Evolutionary conservation across 2,113 vertebrate genomes (phyloP).

Genomic region (Scatophagus argus): DNA sequence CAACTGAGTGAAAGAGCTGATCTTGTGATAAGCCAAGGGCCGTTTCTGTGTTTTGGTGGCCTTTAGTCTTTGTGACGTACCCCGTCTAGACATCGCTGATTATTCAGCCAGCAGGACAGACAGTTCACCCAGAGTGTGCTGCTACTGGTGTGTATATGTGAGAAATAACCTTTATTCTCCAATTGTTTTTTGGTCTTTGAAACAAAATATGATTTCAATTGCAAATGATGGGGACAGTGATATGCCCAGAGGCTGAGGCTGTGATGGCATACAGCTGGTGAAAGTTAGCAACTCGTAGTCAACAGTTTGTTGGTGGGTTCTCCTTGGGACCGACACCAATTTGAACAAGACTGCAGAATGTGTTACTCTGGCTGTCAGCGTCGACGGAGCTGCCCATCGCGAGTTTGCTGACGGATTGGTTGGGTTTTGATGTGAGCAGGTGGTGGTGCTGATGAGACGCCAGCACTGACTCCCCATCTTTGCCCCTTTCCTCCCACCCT

Average conservation of each 20-base stretch:
- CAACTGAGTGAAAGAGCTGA: constrained; percentile 13
- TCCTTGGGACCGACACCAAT: constrained; percentile 40
- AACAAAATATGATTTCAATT: background rate
- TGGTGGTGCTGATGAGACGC: constrained; percentile 28
- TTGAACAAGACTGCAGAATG: constrained; percentile 33
- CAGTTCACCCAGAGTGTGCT: constrained; percentile 12
- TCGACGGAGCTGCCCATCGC: constrained; percentile 34
- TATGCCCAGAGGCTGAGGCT: constrained; percentile 19
- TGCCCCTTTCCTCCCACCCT: background rate
- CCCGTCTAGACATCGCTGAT: constrained; percentile 64
- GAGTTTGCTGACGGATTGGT: constrained; percentile 20
- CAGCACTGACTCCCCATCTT: background rate
- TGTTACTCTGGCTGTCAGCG: constrained; percentile 18
- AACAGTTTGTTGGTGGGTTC: constrained; percentile 57
- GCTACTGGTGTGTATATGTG: constrained; percentile 6
- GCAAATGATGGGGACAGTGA: background rate
- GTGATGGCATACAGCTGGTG: constrained; percentile 35
- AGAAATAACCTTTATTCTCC: background rate
- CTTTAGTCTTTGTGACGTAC: constrained; percentile 57
- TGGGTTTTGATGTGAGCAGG: constrained; percentile 34
- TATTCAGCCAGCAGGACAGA: constrained; percentile 31
- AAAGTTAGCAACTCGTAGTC: constrained; percentile 35
- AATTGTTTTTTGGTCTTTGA: background rate
- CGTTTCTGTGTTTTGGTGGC: constrained; percentile 53
- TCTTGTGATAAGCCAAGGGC: constrained; percentile 43